Conservation (phyloP, 53 echinoderm and acorn worm genomes). For the Glandiceps talaboti region DNA sequence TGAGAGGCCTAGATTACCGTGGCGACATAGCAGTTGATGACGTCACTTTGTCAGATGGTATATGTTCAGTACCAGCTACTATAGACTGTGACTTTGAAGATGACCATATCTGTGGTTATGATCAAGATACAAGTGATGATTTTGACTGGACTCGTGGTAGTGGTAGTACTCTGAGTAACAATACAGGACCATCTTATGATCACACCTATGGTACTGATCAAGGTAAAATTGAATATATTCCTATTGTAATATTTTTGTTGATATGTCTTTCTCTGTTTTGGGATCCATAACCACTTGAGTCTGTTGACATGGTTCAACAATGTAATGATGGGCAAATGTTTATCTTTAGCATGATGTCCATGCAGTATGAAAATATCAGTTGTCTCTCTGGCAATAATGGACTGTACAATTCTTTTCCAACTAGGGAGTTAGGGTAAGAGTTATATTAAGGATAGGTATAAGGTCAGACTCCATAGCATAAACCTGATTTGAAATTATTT, state of each 20-base stretch:
- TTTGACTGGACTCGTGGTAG: constrained; percentile 48
- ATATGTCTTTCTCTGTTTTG: no score
- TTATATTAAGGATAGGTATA: no score
- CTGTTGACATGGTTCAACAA: no score
- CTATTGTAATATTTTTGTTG: background rate
- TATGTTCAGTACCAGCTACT: background rate
- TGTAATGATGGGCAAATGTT: no score
- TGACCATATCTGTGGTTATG: background rate
- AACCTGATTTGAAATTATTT: no score
- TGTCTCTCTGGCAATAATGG: no score
- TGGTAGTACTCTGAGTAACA: constrained; percentile 38
- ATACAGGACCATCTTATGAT: constrained; percentile 58
- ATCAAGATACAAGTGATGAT: constrained; percentile 13
- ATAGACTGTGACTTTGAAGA: background rate
- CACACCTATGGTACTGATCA: constrained; percentile 63
- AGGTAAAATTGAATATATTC: background rate
- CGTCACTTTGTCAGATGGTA: constrained; percentile 6
- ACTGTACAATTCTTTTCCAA: no score
- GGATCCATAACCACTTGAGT: no score
- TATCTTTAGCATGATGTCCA: no score
- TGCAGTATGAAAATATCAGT: no score
- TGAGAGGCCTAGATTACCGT: constrained; percentile 21
- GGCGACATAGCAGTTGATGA: constrained; percentile 50
- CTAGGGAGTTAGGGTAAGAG: no score
- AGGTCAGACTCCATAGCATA: no score